These are phyloP conservation scores for Brachymystax lenok DNA, from an alignment of 2,797 vertebrate genomes.

Conservation along the genomic window DNA sequence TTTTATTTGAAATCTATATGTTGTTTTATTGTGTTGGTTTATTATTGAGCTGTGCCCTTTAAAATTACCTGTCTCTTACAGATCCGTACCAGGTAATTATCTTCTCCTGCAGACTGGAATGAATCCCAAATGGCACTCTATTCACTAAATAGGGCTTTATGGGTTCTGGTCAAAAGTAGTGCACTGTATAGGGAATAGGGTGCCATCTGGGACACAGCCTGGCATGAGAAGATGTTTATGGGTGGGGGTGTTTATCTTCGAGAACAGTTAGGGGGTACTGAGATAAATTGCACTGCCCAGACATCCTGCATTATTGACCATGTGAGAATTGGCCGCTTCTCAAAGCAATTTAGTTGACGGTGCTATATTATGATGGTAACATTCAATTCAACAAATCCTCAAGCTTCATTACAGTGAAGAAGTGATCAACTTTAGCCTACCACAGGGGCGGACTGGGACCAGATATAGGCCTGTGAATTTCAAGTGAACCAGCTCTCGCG, in stretches of 20 bases:
- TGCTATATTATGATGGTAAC: conserved; percentile 3
- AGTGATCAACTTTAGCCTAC: neutral
- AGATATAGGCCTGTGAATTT: no score
- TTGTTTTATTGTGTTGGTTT: neutral
- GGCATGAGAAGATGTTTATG: neutral
- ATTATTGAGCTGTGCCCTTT: neutral
- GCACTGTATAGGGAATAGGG: neutral
- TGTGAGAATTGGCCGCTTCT: neutral
- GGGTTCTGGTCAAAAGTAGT: neutral
- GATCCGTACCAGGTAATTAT: neutral
- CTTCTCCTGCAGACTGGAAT: neutral
- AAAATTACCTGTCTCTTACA: neutral
- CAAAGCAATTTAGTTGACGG: neutral
- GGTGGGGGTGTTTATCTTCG: no score
- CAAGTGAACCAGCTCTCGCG: no score
- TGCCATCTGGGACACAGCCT: neutral
- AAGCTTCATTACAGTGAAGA: neutral
- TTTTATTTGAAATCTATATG: neutral
- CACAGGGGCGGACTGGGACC: neutral
- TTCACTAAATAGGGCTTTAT: neutral
- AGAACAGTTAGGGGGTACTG: no score
- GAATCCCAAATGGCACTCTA: neutral
- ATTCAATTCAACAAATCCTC: neutral
- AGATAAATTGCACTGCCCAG: neutral
- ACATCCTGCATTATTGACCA: neutral